Percentiles rank a stretch among this genome's conserved stretches.
Conservation (phyloP, 2,113 vertebrate genomes). For the Sitta europaea region DNA sequence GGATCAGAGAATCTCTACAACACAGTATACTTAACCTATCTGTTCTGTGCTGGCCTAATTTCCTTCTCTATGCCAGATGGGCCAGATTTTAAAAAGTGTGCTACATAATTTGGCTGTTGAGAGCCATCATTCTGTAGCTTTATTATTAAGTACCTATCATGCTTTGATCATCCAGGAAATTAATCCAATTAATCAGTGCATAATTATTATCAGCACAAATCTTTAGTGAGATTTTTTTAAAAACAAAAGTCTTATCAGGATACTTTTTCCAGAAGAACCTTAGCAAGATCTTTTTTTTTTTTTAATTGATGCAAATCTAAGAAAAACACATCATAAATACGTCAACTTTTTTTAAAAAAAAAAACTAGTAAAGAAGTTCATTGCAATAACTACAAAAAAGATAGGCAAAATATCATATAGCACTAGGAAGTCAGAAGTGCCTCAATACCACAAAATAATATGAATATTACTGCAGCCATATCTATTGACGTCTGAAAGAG, state of each 20-base stretch:
- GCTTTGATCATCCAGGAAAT: slow-evolving; percentile 37
- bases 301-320: neutral
- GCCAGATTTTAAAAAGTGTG: neutral
- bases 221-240: neutral
- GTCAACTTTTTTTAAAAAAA: neutral
- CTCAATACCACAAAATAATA: neutral
- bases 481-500: neutral
- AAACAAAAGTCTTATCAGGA: neutral
- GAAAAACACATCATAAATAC: neutral
- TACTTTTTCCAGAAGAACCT: neutral
- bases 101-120: neutral
- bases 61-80: neutral
- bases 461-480: neutral
- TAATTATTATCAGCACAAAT: slow-evolving; percentile 19
- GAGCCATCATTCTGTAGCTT: neutral
- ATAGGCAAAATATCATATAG: neutral
- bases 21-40: neutral
- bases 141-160: neutral
- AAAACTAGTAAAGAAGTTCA: neutral
- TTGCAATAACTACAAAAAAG: neutral
- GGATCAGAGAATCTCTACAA: neutral
- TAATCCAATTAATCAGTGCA: neutral
- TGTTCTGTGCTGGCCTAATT: neutral
- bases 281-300: neutral
- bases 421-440: neutral